phyloP scores from a whole-genome alignment of 1,140 invertebrate genomes.

The Heliothis subflexa region DNA sequence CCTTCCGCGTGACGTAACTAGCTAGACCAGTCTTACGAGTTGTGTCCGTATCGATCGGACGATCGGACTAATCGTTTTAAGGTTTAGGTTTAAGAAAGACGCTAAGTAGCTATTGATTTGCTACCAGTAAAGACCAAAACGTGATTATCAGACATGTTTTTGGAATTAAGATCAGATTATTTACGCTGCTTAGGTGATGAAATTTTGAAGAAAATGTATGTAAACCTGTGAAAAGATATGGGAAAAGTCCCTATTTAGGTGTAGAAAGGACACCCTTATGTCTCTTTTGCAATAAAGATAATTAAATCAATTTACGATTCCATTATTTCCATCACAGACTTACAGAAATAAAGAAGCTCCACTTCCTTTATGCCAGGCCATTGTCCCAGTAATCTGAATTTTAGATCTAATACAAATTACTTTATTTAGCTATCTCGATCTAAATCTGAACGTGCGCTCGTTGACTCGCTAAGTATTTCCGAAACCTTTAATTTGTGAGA shows the following conservation, averaged over 20 bases:
- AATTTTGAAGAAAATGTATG: no score
- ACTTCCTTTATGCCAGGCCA: neutral
- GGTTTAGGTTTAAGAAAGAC: no score
- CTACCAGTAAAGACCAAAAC: no score
- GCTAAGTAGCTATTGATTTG: no score
- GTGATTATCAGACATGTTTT: no score
- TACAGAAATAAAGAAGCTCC: neutral
- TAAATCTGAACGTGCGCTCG: neutral
- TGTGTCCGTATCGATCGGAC: conserved; percentile 1
- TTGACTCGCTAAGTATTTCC: conserved; percentile 14
- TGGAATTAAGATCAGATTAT: no score
- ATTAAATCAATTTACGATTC: neutral
- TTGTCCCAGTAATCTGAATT: conserved; percentile 2
- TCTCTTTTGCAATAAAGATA: no score
- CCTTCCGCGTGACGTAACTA: conserved; percentile 9
- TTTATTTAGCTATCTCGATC: conserved; percentile 13
- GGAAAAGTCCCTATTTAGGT: no score
- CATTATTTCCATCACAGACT: neutral
- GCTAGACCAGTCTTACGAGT: conserved; percentile 13
- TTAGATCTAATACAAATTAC: conserved; percentile 27
- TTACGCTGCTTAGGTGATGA: no score
- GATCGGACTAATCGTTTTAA: neutral
- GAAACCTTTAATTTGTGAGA: neutral
- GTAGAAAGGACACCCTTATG: no score
- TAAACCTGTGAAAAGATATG: no score